A percentile compares a stretch with the other conserved stretches of the same genome.
These are phyloP conservation scores for Tokudaia tokunoshimensis DNA, from an alignment of 2,797 vertebrate species.

Conservation along the genomic window DNA sequence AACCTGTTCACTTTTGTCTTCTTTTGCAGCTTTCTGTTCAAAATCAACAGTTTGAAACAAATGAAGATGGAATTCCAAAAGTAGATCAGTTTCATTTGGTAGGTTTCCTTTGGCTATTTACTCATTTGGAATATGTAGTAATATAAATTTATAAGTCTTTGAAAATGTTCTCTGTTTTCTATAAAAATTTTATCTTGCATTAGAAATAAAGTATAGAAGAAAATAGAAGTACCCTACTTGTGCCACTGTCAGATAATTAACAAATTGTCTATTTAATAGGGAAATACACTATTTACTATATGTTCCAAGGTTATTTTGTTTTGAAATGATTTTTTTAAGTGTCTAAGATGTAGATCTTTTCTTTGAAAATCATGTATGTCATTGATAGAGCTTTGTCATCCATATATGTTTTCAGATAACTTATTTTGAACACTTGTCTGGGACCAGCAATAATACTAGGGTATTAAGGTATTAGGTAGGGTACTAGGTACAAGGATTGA, in stretches of 20 bases:
- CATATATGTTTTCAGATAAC: neutral
- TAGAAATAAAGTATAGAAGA: slow-evolving; percentile 51
- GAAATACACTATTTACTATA: slow-evolving; percentile 29
- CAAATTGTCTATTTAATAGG: neutral
- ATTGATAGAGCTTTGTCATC: slow-evolving; percentile 14
- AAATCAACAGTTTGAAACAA: slow-evolving; percentile 84
- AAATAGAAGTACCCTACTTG: neutral
- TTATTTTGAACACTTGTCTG: neutral
- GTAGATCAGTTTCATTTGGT: slow-evolving; percentile 86
- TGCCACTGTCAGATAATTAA: neutral
- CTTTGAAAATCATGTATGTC: neutral
- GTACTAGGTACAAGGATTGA: neutral
- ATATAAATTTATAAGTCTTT: slow-evolving; percentile 51
- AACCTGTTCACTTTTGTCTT: slow-evolving; percentile 60
- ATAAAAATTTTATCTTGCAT: neutral
- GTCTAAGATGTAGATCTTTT: neutral
- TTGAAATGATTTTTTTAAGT: slow-evolving; percentile 39
- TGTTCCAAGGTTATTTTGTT: slow-evolving; percentile 5
- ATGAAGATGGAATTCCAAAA: slow-evolving; percentile 85
- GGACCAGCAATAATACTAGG: neutral
- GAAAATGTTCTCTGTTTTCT: slow-evolving; percentile 41
- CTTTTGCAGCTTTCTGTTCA: slow-evolving; percentile 87
- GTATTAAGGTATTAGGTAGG: neutral
- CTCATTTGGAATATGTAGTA: slow-evolving; percentile 37
- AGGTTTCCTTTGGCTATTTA: slow-evolving; percentile 72